Conservation (phyloP, 2,797 vertebrate species). For the Huso huso region DNA sequence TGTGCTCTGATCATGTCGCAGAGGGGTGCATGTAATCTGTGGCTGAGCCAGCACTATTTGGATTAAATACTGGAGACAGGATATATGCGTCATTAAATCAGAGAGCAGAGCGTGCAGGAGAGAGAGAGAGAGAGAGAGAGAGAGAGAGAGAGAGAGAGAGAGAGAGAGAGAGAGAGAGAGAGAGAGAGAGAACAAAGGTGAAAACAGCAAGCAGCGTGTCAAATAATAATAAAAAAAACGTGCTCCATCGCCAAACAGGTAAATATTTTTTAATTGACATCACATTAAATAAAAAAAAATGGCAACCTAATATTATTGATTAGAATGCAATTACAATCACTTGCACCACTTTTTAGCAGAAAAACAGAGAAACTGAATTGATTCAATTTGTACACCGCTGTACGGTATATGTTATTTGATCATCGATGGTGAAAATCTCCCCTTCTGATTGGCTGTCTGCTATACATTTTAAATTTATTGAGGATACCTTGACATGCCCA, state of each 20-base stretch:
- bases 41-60: conserved; percentile 61
- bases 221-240: background rate
- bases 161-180: conserved; percentile 32
- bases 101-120: conserved; percentile 38
- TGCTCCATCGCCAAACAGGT: background rate
- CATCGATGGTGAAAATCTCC: too few species aligned
- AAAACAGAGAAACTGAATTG: background rate
- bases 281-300: background rate
- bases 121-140: conserved; percentile 33
- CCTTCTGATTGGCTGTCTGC: too few species aligned
- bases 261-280: too few species aligned
- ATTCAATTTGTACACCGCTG: background rate
- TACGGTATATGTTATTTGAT: background rate
- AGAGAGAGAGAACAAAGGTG: conserved; percentile 48
- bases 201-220: conserved; percentile 24
- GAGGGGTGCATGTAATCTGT: conserved; percentile 53
- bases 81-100: conserved; percentile 63
- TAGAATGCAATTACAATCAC: background rate
- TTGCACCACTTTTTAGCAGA: background rate
- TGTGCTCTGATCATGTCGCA: conserved; percentile 49
- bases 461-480: too few species aligned
- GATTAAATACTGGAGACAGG: conserved; percentile 65
- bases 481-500: too few species aligned
- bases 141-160: conserved; percentile 35
- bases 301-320: background rate